Conservation (phyloP, 2,888 invertebrate species). For the Dryocosmus kuriphilus region DNA sequence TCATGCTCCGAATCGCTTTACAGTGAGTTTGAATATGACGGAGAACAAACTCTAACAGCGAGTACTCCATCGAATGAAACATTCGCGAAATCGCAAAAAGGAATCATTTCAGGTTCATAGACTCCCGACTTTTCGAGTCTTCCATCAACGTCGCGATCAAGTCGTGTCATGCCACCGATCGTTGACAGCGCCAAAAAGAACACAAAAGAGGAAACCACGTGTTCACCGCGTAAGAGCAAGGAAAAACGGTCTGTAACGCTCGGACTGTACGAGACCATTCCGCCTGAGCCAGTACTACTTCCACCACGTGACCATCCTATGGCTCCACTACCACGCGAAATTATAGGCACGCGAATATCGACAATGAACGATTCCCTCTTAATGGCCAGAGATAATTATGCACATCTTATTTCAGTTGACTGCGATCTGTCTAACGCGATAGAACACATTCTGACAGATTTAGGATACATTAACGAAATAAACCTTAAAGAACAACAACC, state of each 20-base stretch:
- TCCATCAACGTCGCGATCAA: not conserved
- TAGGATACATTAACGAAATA: not conserved
- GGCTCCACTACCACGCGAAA: not conserved
- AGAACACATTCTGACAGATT: slow-evolving; percentile 1
- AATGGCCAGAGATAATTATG: not conserved
- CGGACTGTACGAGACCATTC: slow-evolving; percentile 16
- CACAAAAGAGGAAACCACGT: not conserved
- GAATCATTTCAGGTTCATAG: not conserved
- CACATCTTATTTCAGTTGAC: slow-evolving; percentile 32
- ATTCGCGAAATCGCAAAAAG: too few relatives aligned
- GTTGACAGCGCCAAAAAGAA: not conserved
- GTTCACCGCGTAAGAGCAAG: not conserved
- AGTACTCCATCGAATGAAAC: too few relatives aligned
- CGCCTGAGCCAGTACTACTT: slow-evolving; percentile 8
- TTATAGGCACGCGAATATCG: not conserved
- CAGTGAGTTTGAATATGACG: not conserved
- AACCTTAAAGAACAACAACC: not conserved
- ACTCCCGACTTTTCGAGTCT: not conserved
- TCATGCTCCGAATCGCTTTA: not conserved
- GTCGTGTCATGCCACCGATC: not conserved
- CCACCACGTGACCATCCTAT: not conserved
- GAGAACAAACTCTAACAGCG: not conserved
- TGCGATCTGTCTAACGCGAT: not conserved
- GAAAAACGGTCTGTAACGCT: not conserved
- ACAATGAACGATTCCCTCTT: slow-evolving; percentile 8